Evolutionary conservation across 2,797 vertebrate genomes (phyloP).

Genomic region (Hypotaenidia philippensis): DNA sequence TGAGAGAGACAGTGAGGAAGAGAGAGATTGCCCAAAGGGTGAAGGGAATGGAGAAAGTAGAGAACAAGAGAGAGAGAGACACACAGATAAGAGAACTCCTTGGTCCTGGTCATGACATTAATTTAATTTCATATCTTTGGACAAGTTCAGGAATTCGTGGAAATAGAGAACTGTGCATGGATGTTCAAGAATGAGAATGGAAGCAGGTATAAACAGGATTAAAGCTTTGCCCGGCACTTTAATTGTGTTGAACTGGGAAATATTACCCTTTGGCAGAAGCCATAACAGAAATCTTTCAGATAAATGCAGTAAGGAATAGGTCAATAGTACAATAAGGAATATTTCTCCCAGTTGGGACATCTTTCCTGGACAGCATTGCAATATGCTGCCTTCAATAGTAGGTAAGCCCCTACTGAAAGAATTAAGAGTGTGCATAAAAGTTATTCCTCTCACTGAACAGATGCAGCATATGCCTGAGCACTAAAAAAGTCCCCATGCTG

Average conservation of each 20-base stretch:
- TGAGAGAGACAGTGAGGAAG: not conserved
- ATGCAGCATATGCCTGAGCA: not conserved
- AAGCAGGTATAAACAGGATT: not conserved
- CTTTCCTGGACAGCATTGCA: not conserved
- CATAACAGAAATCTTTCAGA: not conserved
- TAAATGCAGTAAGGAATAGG: not conserved
- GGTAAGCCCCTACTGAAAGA: not conserved
- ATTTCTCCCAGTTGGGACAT: not conserved
- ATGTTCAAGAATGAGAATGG: not conserved
- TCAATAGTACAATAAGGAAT: not conserved
- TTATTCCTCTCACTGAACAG: not conserved
- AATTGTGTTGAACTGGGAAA: not conserved
- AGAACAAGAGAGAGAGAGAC: not conserved
- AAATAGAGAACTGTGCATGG: not conserved
- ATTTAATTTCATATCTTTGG: not conserved
- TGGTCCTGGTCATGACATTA: fast-evolving
- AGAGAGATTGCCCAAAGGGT: not conserved
- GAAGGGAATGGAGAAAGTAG: too few relatives aligned
- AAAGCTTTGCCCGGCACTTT: not conserved
- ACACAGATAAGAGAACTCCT: not conserved
- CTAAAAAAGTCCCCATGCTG: not conserved
- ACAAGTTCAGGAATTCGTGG: not conserved
- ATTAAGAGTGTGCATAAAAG: not conserved
- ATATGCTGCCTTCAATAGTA: not conserved
- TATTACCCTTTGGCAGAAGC: not conserved